These are phyloP conservation scores for Clinocottus analis DNA, from an alignment of 2,113 vertebrate genomes.

Conservation along the genomic window DNA sequence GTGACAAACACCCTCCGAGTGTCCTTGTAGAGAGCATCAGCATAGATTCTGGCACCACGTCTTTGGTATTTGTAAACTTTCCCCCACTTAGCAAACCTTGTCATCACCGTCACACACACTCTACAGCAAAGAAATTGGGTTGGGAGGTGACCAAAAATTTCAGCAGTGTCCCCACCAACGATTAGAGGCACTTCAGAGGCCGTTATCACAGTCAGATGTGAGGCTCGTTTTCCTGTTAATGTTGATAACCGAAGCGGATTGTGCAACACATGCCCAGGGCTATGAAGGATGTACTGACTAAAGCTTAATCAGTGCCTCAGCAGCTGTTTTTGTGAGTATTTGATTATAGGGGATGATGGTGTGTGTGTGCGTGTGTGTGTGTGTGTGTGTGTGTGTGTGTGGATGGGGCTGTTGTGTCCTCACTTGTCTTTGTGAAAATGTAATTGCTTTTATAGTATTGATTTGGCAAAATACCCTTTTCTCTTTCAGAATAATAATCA, in stretches of 20 bases:
- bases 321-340: conserved; percentile 66
- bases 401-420: conserved; percentile 9
- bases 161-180: conserved; percentile 33
- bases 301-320: conserved; percentile 66
- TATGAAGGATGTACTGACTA: conserved; percentile 60
- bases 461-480: conserved; percentile 38
- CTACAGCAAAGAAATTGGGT: conserved; percentile 8
- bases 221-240: conserved; percentile 61
- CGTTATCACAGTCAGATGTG: conserved; percentile 56
- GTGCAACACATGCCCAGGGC: conserved; percentile 63
- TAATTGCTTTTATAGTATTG: conserved; percentile 42
- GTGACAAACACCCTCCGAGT: neutral
- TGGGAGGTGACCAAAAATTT: conserved; percentile 46
- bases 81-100: conserved; percentile 1
- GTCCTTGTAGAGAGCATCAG: conserved; percentile 4
- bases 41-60: conserved; percentile 13
- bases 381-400: neutral
- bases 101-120: neutral
- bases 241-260: conserved; percentile 59
- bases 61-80: conserved; percentile 14
- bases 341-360: conserved; percentile 32
- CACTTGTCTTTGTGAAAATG: conserved; percentile 23
- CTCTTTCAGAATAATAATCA: conserved; percentile 1
- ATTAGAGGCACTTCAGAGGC: conserved; percentile 43
- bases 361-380: neutral